phyloP scores from a whole-genome alignment of 2,797 vertebrate species.

The Leptoclinus maculatus region DNA sequence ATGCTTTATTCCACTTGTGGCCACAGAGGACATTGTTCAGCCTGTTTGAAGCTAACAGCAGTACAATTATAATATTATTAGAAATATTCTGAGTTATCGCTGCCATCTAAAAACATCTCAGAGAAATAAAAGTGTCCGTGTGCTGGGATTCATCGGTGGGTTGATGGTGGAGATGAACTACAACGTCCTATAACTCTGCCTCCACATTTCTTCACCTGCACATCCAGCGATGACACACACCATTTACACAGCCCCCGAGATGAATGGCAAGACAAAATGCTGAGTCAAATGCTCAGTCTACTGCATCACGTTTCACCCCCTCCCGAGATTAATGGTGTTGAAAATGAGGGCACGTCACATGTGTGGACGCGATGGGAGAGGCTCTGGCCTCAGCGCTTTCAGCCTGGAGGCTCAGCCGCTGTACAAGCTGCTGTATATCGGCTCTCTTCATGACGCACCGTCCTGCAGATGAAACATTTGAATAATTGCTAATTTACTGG shows the following conservation, averaged over 20 bases:
- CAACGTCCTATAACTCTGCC: neutral
- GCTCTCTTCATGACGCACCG: slow-evolving; percentile 21
- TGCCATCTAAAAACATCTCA: neutral
- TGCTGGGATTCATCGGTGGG: neutral
- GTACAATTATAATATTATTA: neutral
- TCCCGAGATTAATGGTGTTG: slow-evolving; percentile 67
- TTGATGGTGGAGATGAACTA: neutral
- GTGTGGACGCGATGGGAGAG: slow-evolving; percentile 62
- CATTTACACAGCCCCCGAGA: slow-evolving; percentile 30
- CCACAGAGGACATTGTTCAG: neutral
- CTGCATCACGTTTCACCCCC: slow-evolving; percentile 48
- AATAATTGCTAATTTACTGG: slow-evolving; percentile 28
- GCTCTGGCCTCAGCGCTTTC: slow-evolving; percentile 45
- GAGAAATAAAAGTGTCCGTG: neutral
- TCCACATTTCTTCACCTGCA: slow-evolving; percentile 32
- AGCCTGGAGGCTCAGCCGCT: slow-evolving; percentile 42
- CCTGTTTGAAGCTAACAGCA: neutral
- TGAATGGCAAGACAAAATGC: slow-evolving; percentile 61
- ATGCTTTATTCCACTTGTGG: neutral
- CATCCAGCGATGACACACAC: slow-evolving; percentile 23
- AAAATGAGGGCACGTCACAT: slow-evolving; percentile 75
- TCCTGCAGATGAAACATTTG: slow-evolving; percentile 17
- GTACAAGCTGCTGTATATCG: slow-evolving; percentile 43
- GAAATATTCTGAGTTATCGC: neutral
- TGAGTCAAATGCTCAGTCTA: slow-evolving; percentile 66